Evolutionary conservation across 2,797 vertebrate species (phyloP).

Genomic region (Liparis tanakae): DNA sequence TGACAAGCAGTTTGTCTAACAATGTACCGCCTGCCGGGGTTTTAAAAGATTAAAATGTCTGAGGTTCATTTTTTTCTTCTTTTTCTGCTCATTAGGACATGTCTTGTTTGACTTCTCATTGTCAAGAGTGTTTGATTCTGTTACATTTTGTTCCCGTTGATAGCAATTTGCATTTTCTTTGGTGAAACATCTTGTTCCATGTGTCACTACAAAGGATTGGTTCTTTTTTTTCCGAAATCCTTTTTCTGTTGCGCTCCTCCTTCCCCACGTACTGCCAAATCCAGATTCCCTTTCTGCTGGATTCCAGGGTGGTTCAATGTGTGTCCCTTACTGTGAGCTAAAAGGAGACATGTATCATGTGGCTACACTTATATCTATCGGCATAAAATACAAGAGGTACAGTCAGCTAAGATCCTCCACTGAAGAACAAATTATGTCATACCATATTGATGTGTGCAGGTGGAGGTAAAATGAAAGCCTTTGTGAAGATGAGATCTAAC

Average conservation of each 20-base stretch:
- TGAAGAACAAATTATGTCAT: slow-evolving; percentile 15
- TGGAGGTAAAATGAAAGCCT: slow-evolving; percentile 44
- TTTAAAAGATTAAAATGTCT: slow-evolving; percentile 84
- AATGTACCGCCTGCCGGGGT: slow-evolving; percentile 77
- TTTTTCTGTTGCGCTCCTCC: slow-evolving; percentile 38
- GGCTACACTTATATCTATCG: slow-evolving; percentile 36
- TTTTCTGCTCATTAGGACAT: slow-evolving; percentile 80
- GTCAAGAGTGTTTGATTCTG: slow-evolving; percentile 77
- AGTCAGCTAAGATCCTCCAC: slow-evolving; percentile 21
- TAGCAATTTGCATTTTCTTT: slow-evolving; percentile 81
- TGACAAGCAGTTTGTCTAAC: slow-evolving; percentile 81
- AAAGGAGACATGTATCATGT: slow-evolving; percentile 25
- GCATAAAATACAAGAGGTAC: slow-evolving; percentile 24
- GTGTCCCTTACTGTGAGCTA: slow-evolving; percentile 31
- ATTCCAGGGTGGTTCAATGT: slow-evolving; percentile 44
- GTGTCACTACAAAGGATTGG: slow-evolving; percentile 75
- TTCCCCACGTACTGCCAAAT: slow-evolving; percentile 22
- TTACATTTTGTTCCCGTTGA: slow-evolving; percentile 76
- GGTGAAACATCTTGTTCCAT: slow-evolving; percentile 75
- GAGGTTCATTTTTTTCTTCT: slow-evolving; percentile 69
- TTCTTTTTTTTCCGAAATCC: slow-evolving; percentile 44
- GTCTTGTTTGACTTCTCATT: slow-evolving; percentile 79
- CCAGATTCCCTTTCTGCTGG: slow-evolving; percentile 20
- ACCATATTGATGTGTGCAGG: slow-evolving; percentile 26
- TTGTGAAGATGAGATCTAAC: slow-evolving; percentile 27